Base-by-base conservation (phyloP, 2,888 invertebrate species). In the Parnassius apollo region DNA sequence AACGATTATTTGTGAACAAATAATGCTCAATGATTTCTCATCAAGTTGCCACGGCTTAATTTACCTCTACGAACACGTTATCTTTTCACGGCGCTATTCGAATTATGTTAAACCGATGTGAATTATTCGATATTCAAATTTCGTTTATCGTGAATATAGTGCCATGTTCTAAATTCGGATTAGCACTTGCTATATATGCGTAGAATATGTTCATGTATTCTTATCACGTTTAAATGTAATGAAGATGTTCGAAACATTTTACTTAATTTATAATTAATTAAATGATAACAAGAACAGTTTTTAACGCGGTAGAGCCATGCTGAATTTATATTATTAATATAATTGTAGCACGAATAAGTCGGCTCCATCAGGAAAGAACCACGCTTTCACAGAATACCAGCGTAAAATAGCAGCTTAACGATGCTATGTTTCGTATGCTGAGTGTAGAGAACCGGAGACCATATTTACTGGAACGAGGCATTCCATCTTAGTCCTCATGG, bases 41-140 rank as follows among this genome's bases (percentile, higher is more conserved):
- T 42, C n/a, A 7, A 60, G 42, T 55, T 25, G 49, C 48, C 54
- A 54, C 25, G 49, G 49, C 22, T 42, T 9, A 42, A 55, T 35
- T 22, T 44, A 54, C 48, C 25, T 13, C 13, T 44, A 55, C n/a
- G 11, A 9, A 25, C 8, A 54, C 49, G 44, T 44, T 44, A 54
- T 42, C n/a, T 22, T 60, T 50, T 61, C 50, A 45, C 42, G 45
- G 35, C n/a, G 13, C 61, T 22, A 45, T 50, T 25, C 46, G 45
- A 56, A 56, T 50, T 61, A 45, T 61, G 13, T 45, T 49, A 61
- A 9, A 22, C 25, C 4, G 11, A 49, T 56, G 61, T 55, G 44
- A 60, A 42, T 54, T 60, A 42, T 61, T 55, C 50, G 61, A 56
- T 49, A 61, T 61, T 56, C 56, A 61, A 61, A 61, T 55, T 60